Evolutionary conservation across 2,888 invertebrate species (phyloP).

Genomic region (Lochmaea crataegi): DNA sequence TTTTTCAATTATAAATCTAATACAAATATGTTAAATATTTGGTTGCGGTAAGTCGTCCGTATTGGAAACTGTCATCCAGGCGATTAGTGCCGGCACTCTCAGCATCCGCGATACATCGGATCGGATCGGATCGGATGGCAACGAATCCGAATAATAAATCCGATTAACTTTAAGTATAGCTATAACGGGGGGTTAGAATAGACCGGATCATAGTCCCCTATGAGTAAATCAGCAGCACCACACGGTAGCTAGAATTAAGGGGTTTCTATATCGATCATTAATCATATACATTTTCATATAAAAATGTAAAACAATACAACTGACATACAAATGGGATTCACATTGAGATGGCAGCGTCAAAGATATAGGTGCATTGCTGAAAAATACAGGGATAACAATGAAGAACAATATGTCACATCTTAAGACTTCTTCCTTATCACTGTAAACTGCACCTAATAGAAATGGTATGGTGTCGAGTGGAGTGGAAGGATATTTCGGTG

Average conservation of each 20-base stretch:
- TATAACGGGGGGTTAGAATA: conserved; percentile 62
- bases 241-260: background rate
- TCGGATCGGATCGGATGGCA: conserved; percentile 61
- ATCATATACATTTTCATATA: background rate
- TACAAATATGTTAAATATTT: conserved; percentile 61
- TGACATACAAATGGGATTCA: too few species aligned
- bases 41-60: conserved; percentile 55
- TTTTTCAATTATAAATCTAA: conserved; percentile 63
- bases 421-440: too few species aligned
- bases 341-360: too few species aligned
- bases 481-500: too few species aligned
- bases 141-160: conserved; percentile 64
- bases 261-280: background rate
- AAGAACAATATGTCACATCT: too few species aligned
- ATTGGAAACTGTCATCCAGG: conserved; percentile 59
- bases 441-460: too few species aligned
- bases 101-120: conserved; percentile 48
- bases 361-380: too few species aligned
- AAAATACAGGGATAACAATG: too few species aligned
- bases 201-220: conserved; percentile 63
- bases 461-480: too few species aligned
- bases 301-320: too few species aligned
- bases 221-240: conserved; percentile 63
- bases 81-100: conserved; percentile 56
- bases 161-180: conserved; percentile 65